Conservation (phyloP, 2,113 vertebrate species). For the Dinomys branickii region DNA sequence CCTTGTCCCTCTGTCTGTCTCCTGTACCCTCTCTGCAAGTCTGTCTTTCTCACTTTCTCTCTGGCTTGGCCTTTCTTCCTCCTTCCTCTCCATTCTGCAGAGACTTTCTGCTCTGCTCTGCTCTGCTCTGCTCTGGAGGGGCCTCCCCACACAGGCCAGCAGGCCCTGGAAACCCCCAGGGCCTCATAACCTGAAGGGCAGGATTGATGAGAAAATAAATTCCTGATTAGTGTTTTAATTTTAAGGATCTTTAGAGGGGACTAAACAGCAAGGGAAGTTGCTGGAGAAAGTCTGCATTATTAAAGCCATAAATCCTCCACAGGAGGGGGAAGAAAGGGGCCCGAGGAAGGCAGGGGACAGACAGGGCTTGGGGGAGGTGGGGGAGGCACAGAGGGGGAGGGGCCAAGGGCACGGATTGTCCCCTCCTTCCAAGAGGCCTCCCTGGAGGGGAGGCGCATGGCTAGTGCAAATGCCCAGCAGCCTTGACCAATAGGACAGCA, state of each 20-base stretch:
- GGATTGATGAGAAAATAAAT: constrained; percentile 79
- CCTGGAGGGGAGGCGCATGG: neutral
- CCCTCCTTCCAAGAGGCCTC: neutral
- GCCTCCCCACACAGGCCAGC: neutral
- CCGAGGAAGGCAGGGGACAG: neutral
- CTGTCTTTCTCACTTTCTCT: neutral
- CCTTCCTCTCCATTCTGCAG: neutral
- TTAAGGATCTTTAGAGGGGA: constrained; percentile 80
- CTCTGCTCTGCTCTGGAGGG: neutral
- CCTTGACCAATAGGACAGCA: rapidly evolving
- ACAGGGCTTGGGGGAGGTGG: neutral
- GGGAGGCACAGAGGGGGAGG: neutral
- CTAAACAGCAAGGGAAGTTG: constrained; percentile 72
- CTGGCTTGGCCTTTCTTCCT: neutral
- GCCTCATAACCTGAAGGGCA: constrained; percentile 74
- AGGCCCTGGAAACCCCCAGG: constrained; percentile 58
- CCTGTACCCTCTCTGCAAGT: neutral
- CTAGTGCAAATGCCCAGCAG: neutral
- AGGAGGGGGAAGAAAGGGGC: neutral
- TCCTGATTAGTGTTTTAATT: constrained; percentile 85
- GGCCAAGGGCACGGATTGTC: too few relatives aligned
- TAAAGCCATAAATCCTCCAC: constrained; percentile 85
- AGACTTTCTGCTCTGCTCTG: neutral
- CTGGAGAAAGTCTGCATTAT: constrained; percentile 78
- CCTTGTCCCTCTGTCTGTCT: neutral